Conservation (phyloP, 2,888 invertebrate genomes). For the Mimumesa dahlbomi region DNA sequence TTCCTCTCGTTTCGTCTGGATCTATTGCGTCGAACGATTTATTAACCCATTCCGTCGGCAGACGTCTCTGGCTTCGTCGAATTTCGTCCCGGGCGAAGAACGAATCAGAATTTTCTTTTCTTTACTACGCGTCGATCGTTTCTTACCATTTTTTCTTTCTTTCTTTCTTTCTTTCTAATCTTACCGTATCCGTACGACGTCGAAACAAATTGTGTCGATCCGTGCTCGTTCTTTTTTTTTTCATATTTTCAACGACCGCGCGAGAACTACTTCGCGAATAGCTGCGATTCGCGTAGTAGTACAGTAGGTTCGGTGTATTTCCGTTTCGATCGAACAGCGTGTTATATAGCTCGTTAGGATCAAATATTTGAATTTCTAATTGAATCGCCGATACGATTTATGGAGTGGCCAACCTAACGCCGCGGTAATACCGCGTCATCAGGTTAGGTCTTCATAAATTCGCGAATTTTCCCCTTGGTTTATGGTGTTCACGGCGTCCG, state of each 20-base stretch:
- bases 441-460: neutral
- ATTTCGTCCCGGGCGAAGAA: slow-evolving; percentile 26
- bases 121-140: too few relatives aligned
- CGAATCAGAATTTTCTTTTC: too few relatives aligned
- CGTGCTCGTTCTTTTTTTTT: too few relatives aligned
- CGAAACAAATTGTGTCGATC: neutral
- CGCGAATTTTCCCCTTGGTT: neutral
- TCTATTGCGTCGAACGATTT: slow-evolving; percentile 54
- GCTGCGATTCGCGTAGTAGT: neutral
- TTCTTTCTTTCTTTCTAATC: neutral
- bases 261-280: too few relatives aligned
- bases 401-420: neutral
- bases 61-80: slow-evolving; percentile 53
- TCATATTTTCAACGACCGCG: too few relatives aligned
- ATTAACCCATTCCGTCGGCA: slow-evolving; percentile 57
- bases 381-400: slow-evolving; percentile 2
- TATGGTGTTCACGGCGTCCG: neutral
- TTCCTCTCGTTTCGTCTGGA: slow-evolving; percentile 16
- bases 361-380: slow-evolving; percentile 14
- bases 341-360: neutral
- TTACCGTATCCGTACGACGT: neutral
- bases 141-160: too few relatives aligned
- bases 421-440: neutral
- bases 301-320: neutral
- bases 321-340: neutral